These are phyloP conservation scores for Tenualosa ilisha DNA, from an alignment of 2,797 vertebrate genomes.

Conservation along the genomic window DNA sequence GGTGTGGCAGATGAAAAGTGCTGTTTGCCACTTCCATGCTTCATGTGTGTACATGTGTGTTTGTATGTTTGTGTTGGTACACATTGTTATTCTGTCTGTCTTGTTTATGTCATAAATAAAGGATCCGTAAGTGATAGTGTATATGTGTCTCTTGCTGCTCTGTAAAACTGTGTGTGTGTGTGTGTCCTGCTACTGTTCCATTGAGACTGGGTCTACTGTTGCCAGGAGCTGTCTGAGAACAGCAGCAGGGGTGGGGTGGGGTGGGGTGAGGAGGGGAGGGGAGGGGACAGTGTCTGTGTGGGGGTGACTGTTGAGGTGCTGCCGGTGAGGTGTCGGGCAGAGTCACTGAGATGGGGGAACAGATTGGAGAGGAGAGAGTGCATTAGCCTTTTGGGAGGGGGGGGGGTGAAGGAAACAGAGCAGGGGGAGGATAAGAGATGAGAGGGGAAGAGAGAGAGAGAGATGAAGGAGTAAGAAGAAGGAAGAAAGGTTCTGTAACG, in stretches of 20 bases:
- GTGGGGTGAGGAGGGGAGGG: neutral
- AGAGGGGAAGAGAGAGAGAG: neutral
- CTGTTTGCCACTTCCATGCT: neutral
- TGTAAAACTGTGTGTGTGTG: neutral
- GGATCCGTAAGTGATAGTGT: neutral
- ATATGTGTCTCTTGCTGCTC: neutral
- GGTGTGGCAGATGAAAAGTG: neutral
- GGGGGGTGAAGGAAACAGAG: neutral
- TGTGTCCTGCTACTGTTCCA: constrained; percentile 14
- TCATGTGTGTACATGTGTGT: constrained; percentile 4
- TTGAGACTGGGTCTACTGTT: constrained; percentile 33
- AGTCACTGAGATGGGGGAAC: neutral
- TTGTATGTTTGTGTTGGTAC: neutral
- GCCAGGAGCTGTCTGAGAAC: constrained; percentile 32
- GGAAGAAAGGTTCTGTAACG: neutral
- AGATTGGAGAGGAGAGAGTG: constrained; percentile 13
- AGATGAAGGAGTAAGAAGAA: neutral
- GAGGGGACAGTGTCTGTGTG: neutral
- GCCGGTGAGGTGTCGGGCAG: neutral
- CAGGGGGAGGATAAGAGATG: neutral
- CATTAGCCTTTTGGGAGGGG: neutral
- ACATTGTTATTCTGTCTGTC: neutral
- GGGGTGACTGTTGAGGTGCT: neutral
- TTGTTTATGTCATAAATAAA: neutral
- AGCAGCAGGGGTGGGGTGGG: constrained; percentile 1